These are phyloP conservation scores for Paramuricea clavata DNA, from an alignment of 92 coral and sea anemone genomes.

Conservation along the genomic window DNA sequence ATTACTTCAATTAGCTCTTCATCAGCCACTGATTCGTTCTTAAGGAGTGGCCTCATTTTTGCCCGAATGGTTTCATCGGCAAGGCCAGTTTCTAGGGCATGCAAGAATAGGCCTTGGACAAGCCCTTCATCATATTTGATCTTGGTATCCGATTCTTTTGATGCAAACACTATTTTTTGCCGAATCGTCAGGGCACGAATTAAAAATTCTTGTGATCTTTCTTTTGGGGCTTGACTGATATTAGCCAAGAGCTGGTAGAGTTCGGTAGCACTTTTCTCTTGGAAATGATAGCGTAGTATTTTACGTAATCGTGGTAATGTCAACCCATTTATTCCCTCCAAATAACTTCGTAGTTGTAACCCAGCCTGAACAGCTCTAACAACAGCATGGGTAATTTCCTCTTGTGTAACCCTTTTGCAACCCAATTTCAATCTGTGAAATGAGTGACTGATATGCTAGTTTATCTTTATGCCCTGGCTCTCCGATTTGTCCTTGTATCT, in stretches of 20 bases:
- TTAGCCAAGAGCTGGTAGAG: constrained; percentile 28
- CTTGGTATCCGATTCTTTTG: constrained; percentile 7
- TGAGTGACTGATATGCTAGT: constrained; percentile 31
- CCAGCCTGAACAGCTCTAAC: constrained; percentile 14
- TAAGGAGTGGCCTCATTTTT: constrained; percentile 33
- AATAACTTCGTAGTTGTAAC: constrained; percentile 6
- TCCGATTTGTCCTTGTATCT: constrained; percentile 26
- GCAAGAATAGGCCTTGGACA: constrained; percentile 30
- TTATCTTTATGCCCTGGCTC: constrained; percentile 26
- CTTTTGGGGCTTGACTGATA: constrained; percentile 31
- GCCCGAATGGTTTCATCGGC: constrained; percentile 38
- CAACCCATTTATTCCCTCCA: constrained; percentile 20
- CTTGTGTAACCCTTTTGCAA: constrained; percentile 17
- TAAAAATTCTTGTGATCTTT: constrained; percentile 8
- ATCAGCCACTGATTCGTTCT: constrained; percentile 11
- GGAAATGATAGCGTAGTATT: constrained; percentile 23
- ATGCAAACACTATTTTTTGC: constrained; percentile 31
- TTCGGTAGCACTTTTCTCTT: constrained; percentile 21
- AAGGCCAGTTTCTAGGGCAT: constrained; percentile 35
- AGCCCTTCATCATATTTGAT: constrained; percentile 27
- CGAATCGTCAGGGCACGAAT: constrained; percentile 18
- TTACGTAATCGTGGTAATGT: constrained; percentile 10
- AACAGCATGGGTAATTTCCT: not conserved
- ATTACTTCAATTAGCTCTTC: constrained; percentile 61
- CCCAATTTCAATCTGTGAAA: constrained; percentile 37